phyloP scores from a whole-genome alignment of 2,113 vertebrate species.

The Hepsetus odoe region DNA sequence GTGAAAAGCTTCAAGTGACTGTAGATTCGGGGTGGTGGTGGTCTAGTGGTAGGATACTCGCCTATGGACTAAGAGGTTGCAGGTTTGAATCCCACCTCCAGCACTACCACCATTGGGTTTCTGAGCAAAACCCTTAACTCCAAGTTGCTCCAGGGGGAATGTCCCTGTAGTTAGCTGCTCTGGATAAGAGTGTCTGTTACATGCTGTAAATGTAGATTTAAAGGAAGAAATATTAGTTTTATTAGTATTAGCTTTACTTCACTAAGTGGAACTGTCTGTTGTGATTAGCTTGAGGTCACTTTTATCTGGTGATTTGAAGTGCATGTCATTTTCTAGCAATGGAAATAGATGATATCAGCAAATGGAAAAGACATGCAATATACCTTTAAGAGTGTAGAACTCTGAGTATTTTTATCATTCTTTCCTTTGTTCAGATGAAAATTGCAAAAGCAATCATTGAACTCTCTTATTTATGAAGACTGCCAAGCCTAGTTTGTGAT shows the following conservation, averaged over 20 bases:
- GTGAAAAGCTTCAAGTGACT: background rate
- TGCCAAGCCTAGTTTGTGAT: constrained; percentile 85
- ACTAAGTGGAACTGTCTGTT: background rate
- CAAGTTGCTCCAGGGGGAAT: too few species aligned
- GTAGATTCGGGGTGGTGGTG: too few species aligned
- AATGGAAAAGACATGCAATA: background rate
- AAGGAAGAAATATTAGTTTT: background rate
- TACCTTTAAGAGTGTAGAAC: background rate
- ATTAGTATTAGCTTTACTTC: background rate
- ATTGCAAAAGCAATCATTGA: constrained; percentile 61
- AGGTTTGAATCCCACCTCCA: too few species aligned
- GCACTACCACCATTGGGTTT: too few species aligned
- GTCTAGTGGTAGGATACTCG: too few species aligned
- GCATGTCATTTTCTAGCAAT: background rate
- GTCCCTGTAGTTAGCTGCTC: too few species aligned
- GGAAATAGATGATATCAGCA: background rate
- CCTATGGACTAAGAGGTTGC: too few species aligned
- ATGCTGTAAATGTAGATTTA: background rate
- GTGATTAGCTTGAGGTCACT: too few species aligned
- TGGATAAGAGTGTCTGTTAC: too few species aligned
- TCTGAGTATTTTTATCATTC: constrained; percentile 20
- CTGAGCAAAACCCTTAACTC: too few species aligned
- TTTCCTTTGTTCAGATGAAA: constrained; percentile 53
- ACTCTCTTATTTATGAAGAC: constrained; percentile 80
- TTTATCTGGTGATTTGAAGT: background rate